Conservation (phyloP, 1,140 invertebrate species). For the Bactericera cockerelli region DNA sequence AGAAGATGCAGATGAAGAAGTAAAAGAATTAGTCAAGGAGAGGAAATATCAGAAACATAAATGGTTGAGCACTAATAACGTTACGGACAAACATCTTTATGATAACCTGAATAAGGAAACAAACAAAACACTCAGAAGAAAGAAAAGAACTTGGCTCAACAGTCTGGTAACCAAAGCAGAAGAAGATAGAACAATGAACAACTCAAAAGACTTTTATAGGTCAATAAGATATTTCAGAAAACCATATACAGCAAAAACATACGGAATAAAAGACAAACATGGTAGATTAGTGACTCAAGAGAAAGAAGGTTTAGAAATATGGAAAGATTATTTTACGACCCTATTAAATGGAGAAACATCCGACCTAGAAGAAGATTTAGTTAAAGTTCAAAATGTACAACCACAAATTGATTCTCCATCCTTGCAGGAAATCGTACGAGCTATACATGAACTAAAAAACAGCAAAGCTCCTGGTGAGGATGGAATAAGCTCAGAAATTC, state of each 20-base stretch:
- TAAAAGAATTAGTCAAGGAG: slow-evolving; percentile 16
- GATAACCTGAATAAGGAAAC: slow-evolving; percentile 11
- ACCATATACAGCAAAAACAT: neutral
- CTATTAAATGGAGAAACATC: slow-evolving; percentile 14
- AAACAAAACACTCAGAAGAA: slow-evolving; percentile 10
- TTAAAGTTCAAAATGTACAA: neutral
- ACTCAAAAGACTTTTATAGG: slow-evolving; percentile 14
- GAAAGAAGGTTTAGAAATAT: slow-evolving; percentile 10
- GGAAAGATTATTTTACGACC: slow-evolving; percentile 17
- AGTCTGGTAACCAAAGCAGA: slow-evolving; percentile 10
- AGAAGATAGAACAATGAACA: slow-evolving; percentile 10
- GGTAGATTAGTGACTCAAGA: slow-evolving; percentile 4
- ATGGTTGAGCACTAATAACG: neutral
- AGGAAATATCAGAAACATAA: slow-evolving; percentile 4
- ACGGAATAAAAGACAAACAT: neutral
- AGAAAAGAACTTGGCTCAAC: slow-evolving; percentile 10
- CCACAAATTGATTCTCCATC: neutral
- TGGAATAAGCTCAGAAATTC: slow-evolving; percentile 6
- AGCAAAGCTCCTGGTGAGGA: slow-evolving; percentile 14
- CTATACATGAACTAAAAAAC: neutral
- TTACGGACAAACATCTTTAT: neutral
- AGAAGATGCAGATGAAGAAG: slow-evolving; percentile 15
- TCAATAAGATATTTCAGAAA: slow-evolving; percentile 13
- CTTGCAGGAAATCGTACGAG: neutral
- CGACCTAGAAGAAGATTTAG: neutral